phyloP scores from a whole-genome alignment of 1,140 invertebrate genomes.

The Bombus picipes region DNA sequence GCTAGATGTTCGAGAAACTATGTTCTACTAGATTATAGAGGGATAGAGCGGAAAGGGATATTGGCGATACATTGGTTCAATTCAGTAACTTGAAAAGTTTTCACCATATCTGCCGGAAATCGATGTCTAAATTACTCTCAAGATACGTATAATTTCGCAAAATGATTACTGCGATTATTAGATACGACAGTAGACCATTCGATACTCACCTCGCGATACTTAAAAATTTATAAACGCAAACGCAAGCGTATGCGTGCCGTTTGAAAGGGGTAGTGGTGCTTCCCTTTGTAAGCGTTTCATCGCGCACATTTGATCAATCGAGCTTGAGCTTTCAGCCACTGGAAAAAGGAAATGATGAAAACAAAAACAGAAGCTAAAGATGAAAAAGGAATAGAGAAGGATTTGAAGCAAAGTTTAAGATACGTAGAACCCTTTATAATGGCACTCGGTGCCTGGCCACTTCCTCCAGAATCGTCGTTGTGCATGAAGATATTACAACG shows the following conservation, averaged over 20 bases:
- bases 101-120: too few relatives aligned
- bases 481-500: neutral
- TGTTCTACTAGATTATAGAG: too few relatives aligned
- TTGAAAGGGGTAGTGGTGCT: neutral
- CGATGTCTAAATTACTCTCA: too few relatives aligned
- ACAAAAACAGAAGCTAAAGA: neutral
- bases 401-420: slow-evolving; percentile 1
- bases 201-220: too few relatives aligned
- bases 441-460: slow-evolving; percentile 40
- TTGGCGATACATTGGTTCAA: too few relatives aligned
- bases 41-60: too few relatives aligned
- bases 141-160: too few relatives aligned
- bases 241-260: neutral
- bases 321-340: neutral
- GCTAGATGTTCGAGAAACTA: neutral
- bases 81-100: neutral
- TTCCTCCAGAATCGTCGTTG: neutral
- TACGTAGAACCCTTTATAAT: neutral
- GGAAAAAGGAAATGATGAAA: neutral
- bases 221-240: slow-evolving; percentile 12
- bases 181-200: neutral
- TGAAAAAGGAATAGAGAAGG: neutral
- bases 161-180: too few relatives aligned
- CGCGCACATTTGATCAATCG: neutral
- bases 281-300: neutral